phyloP scores from a whole-genome alignment of 2,113 vertebrate genomes.

The Gnathonemus echidnorhynchus region DNA sequence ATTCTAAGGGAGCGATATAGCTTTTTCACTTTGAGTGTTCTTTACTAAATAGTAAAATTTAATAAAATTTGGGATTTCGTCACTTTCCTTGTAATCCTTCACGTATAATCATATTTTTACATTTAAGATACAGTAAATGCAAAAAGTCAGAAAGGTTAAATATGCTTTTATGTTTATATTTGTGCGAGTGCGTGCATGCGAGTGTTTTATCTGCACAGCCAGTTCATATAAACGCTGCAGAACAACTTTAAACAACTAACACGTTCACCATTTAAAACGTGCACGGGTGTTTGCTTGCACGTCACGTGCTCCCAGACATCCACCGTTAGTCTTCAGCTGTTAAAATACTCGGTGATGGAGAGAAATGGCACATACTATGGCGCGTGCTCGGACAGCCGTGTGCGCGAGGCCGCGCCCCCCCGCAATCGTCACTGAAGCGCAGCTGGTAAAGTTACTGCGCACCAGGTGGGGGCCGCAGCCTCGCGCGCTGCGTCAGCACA shows the following conservation, averaged over 20 bases:
- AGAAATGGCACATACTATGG: background rate
- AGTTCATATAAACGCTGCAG: background rate
- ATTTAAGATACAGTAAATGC: background rate
- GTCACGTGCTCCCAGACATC: background rate
- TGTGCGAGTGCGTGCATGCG: background rate
- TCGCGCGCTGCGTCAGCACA: slow-evolving; percentile 57
- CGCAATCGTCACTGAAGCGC: slow-evolving; percentile 48
- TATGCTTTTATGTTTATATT: background rate
- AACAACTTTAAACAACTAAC: background rate
- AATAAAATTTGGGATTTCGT: background rate
- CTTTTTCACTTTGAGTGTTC: background rate
- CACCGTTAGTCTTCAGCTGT: background rate
- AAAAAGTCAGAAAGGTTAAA: background rate
- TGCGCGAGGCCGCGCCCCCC: slow-evolving; percentile 23
- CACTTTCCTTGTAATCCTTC: background rate
- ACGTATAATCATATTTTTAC: background rate
- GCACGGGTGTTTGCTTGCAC: background rate
- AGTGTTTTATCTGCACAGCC: background rate
- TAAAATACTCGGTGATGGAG: background rate
- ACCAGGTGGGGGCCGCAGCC: slow-evolving; percentile 61
- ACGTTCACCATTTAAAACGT: background rate
- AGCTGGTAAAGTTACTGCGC: slow-evolving; percentile 60
- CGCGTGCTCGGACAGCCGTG: background rate
- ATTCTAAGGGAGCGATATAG: background rate
- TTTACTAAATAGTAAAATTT: background rate